Conservation (phyloP, 92 coral and sea anemone species). For the Meandrina meandrites region DNA sequence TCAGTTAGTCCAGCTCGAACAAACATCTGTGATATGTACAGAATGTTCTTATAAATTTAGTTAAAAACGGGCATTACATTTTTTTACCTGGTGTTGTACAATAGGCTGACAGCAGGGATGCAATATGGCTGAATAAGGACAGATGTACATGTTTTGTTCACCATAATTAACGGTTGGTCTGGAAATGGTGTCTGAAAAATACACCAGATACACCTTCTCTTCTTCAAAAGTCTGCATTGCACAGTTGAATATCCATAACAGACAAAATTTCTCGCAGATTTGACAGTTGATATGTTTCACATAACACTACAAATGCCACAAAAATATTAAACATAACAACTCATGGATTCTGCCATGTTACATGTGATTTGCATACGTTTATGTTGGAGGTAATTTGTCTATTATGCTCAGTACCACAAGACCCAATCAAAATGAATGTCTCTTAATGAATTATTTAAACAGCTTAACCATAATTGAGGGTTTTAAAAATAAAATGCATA, state of each 20-base stretch:
- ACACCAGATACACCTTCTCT: constrained; percentile 8
- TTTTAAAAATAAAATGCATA: background rate
- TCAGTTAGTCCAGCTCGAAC: background rate
- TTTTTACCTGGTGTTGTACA: constrained; percentile 25
- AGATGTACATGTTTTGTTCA: constrained; percentile 12
- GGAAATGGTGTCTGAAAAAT: constrained; percentile 45
- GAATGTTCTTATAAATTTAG: background rate
- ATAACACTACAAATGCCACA: background rate
- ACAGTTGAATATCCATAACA: constrained; percentile 14
- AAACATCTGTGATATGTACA: background rate
- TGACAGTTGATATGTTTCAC: background rate
- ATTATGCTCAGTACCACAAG: background rate
- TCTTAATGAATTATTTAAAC: constrained; percentile 9
- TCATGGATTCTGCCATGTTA: constrained; percentile 5
- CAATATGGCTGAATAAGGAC: background rate
- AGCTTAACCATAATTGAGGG: background rate
- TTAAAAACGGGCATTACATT: background rate
- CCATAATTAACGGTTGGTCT: constrained; percentile 19
- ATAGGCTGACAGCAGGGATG: constrained; percentile 22
- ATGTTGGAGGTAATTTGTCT: background rate
- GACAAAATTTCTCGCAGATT: background rate
- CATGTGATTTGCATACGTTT: background rate
- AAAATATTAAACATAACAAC: background rate
- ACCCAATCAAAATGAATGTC: constrained; percentile 1
- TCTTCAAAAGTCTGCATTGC: constrained; percentile 12